Conservation (phyloP, 2,888 invertebrate species). For the Boloria selene region DNA sequence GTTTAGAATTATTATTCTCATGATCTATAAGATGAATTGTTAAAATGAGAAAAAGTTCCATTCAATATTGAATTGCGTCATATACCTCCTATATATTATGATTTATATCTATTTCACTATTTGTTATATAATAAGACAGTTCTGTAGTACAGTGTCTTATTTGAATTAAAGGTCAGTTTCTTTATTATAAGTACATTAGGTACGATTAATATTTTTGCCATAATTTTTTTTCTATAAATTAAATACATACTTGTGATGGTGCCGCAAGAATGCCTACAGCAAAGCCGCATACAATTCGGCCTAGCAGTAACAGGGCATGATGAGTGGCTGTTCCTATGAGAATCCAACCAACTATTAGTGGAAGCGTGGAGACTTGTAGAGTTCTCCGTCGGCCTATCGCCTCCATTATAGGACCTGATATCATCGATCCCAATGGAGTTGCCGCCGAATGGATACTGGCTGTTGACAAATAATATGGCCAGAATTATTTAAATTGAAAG, state of each 20-base stretch:
- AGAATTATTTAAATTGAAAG: neutral
- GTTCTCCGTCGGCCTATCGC: conserved; percentile 85
- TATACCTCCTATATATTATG: neutral
- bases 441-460: conserved; percentile 91
- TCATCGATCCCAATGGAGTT: conserved; percentile 87
- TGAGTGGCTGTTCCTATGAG: conserved; percentile 82
- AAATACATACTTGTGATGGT: conserved; percentile 84
- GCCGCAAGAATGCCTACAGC: conserved; percentile 88
- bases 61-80: conserved; percentile 7
- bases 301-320: conserved; percentile 83
- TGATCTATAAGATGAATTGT: neutral
- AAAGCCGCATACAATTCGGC: conserved; percentile 86
- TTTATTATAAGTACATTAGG: too few relatives aligned
- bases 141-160: too few relatives aligned
- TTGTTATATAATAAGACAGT: neutral
- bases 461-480: conserved; percentile 53
- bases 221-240: too few relatives aligned
- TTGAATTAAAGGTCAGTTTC: too few relatives aligned
- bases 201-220: too few relatives aligned
- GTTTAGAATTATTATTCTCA: neutral
- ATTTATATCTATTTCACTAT: too few relatives aligned
- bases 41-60: neutral
- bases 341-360: conserved; percentile 87
- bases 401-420: conserved; percentile 88
- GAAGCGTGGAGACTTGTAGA: conserved; percentile 84